Base-by-base conservation (phyloP, 2,113 vertebrate species). In the Tragelaphus imberbis region DNA sequence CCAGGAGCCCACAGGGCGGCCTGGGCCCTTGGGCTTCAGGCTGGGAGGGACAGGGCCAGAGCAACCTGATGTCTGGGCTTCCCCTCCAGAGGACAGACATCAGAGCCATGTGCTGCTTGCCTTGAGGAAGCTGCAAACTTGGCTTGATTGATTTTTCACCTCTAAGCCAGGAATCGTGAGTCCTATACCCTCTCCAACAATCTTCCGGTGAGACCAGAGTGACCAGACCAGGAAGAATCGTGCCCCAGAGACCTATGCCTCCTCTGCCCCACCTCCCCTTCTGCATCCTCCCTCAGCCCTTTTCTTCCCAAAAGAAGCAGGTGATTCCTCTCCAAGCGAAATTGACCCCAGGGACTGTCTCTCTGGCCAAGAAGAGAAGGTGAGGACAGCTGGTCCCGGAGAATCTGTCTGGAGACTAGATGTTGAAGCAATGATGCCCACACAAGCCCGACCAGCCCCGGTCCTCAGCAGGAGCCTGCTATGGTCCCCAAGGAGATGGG, bases 11-110 rank as follows among this genome's bases (percentile, higher is more conserved):
- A 3, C 30, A 91, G 53, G 53, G 30, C 1, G 3, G 21, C 53
- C 79, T 59, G 68, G 30, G 27, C 68, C 15, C 56, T 47, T 36
- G 68, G 12, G 44, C 86, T 55, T 36, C 55, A 40, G 65, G 77
- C 36, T 49, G 36, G 3, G 36, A 92, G 33, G 4, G 63, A 53
- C 44, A 85, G 12, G 5, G 14, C 84, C 92, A 84, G 33, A 55
- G 47, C 53, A 94, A 56, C 90, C 86, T 58, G 63, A 82, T 75
- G 75, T 36, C 63, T 40, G 56, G 82, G 30, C 63, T 81, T 93
- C 49, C 59, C 75, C 84, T 15, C 47, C 61, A 36, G 49, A 56
- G 12, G 49, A 82, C 33, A 55, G 58, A 47, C 19, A 19, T 56
- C 89, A 63, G 49, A 12, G 5, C 49, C 2, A 17, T 25, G 14